phyloP scores from a whole-genome alignment of 2,797 vertebrate genomes.

The Lagocephalus sceleratus region DNA sequence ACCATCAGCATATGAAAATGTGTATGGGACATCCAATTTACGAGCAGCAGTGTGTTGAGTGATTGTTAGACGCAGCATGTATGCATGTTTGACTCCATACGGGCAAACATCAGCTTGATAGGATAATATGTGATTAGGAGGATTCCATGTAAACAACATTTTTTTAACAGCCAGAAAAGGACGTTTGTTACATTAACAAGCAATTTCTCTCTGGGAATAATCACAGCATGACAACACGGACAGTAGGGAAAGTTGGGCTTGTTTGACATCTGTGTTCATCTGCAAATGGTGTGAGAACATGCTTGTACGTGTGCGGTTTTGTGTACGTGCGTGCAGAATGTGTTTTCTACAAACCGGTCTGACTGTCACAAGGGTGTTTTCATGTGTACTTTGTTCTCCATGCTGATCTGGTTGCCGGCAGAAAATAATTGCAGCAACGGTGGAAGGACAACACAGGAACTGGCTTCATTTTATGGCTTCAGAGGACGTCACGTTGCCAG shows the following conservation, averaged over 20 bases:
- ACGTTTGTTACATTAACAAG: slow-evolving; percentile 73
- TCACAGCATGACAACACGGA: slow-evolving; percentile 69
- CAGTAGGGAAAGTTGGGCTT: slow-evolving; percentile 44
- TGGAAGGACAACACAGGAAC: slow-evolving; percentile 70
- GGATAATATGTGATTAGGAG: slow-evolving; percentile 44
- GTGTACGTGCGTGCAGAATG: slow-evolving; percentile 34
- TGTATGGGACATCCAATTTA: slow-evolving; percentile 71
- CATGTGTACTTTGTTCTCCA: slow-evolving; percentile 78
- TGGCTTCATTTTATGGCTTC: slow-evolving; percentile 70
- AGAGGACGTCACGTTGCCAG: slow-evolving; percentile 72
- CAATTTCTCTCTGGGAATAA: slow-evolving; percentile 55
- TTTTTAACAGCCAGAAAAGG: slow-evolving; percentile 45
- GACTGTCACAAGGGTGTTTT: slow-evolving; percentile 64
- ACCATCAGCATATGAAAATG: slow-evolving; percentile 77
- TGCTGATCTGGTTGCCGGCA: slow-evolving; percentile 72
- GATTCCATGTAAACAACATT: slow-evolving; percentile 54
- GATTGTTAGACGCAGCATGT: slow-evolving; percentile 66
- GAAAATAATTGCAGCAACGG: slow-evolving; percentile 75
- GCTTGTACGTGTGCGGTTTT: slow-evolving; percentile 48
- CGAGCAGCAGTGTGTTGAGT: slow-evolving; percentile 61
- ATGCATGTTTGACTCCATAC: slow-evolving; percentile 22
- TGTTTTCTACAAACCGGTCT: slow-evolving; percentile 67
- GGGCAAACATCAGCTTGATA: slow-evolving; percentile 27
- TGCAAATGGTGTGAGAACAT: slow-evolving; percentile 30
- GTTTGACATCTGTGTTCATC: slow-evolving; percentile 39